Conservation (phyloP, 2,797 vertebrate species). For the Siniperca scherzeri region DNA sequence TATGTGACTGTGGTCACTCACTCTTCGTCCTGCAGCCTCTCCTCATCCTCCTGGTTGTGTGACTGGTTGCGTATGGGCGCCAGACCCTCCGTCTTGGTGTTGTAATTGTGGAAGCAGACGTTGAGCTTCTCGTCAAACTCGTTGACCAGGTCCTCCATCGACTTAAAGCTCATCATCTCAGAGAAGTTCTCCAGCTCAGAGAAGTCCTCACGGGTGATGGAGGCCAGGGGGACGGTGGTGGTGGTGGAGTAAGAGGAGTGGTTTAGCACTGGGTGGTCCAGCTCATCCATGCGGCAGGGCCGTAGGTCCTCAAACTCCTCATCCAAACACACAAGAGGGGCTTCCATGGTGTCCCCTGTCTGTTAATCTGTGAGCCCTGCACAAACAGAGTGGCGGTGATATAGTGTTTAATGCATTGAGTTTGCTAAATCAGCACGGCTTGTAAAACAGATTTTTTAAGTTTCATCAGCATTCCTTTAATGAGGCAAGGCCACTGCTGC, state of each 20-base stretch:
- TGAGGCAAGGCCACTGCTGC: not conserved
- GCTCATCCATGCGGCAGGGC: slow-evolving; percentile 87
- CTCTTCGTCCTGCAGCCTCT: slow-evolving; percentile 93
- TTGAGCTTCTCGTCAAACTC: slow-evolving; percentile 97
- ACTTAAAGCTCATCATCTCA: slow-evolving; percentile 98
- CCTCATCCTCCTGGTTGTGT: slow-evolving; percentile 92
- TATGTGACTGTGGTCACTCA: slow-evolving; percentile 78
- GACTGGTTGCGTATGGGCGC: slow-evolving; percentile 92
- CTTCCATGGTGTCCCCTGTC: slow-evolving; percentile 89
- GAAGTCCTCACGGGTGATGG: slow-evolving; percentile 90
- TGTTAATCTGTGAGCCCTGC: slow-evolving; percentile 46
- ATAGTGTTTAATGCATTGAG: slow-evolving; percentile 7
- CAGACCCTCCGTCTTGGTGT: slow-evolving; percentile 94
- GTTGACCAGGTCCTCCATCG: slow-evolving; percentile 97
- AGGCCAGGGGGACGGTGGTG: slow-evolving; percentile 75
- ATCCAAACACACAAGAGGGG: slow-evolving; percentile 93
- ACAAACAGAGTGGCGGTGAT: slow-evolving; percentile 11
- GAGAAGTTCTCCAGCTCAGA: slow-evolving; percentile 97
- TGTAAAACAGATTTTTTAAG: not conserved
- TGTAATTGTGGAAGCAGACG: slow-evolving; percentile 97
- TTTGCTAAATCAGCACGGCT: not conserved
- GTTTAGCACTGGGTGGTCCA: slow-evolving; percentile 73
- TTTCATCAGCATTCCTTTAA: slow-evolving; percentile 10
- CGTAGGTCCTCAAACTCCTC: slow-evolving; percentile 96
- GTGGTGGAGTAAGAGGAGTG: slow-evolving; percentile 67